Evolutionary conservation across 2,888 invertebrate species (phyloP).

Genomic region (Lymantria monacha): DNA sequence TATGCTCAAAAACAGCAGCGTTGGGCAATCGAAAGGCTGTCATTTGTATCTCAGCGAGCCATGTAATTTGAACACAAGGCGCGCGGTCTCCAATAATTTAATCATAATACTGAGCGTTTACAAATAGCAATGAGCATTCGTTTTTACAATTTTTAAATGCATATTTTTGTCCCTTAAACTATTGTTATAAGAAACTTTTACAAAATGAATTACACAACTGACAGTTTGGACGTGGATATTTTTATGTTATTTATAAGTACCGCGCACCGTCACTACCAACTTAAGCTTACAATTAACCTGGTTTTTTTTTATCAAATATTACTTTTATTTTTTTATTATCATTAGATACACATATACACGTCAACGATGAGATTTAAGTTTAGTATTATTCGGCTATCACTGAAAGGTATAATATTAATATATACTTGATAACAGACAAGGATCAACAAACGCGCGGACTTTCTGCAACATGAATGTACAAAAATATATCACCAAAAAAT

Average conservation of each 20-base stretch:
- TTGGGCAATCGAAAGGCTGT: no score
- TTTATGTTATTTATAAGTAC: slow-evolving; percentile 15
- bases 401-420: slow-evolving; percentile 63
- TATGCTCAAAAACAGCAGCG: no score
- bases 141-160: neutral
- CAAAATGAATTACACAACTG: slow-evolving; percentile 4
- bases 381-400: slow-evolving; percentile 57
- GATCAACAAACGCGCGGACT: slow-evolving; percentile 56
- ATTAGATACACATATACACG: slow-evolving; percentile 72
- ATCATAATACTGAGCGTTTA: slow-evolving; percentile 43
- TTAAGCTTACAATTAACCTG: slow-evolving; percentile 52
- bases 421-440: slow-evolving; percentile 70
- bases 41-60: slow-evolving; percentile 4
- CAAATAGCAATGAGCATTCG: slow-evolving; percentile 22
- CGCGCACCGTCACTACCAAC: slow-evolving; percentile 71
- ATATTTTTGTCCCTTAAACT: neutral
- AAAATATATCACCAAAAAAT: slow-evolving; percentile 27
- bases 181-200: neutral
- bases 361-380: slow-evolving; percentile 55
- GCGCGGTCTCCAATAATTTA: slow-evolving; percentile 44
- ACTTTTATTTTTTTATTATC: slow-evolving; percentile 48
- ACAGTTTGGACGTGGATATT: slow-evolving; percentile 10
- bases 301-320: slow-evolving; percentile 53
- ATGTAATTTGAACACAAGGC: slow-evolving; percentile 29
- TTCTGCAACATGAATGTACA: slow-evolving; percentile 17